Evolutionary conservation across 2,888 invertebrate genomes (phyloP).

Genomic region (Branchellion lobata): DNA sequence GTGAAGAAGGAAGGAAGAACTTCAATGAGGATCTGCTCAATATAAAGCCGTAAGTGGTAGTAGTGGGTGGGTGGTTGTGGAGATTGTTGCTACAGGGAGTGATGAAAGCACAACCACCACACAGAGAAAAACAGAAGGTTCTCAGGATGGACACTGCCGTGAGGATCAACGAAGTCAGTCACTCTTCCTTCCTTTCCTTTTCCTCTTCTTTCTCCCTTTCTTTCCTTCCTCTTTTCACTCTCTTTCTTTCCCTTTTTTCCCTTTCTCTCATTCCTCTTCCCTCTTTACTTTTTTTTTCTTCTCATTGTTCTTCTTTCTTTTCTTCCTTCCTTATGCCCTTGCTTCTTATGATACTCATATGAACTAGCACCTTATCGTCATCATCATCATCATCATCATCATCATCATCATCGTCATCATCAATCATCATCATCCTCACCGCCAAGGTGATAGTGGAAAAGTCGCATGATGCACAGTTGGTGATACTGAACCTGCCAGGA

Average conservation of each 20-base stretch:
- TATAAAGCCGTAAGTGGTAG: conserved; percentile 49
- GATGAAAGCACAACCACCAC: background rate
- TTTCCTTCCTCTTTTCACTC: too few relatives aligned
- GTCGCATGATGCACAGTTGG: conserved; percentile 93
- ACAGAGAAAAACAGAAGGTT: conserved; percentile 64
- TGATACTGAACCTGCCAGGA: conserved; percentile 95
- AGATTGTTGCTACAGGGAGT: too few relatives aligned
- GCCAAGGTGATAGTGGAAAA: conserved; percentile 81
- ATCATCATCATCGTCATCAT: background rate
- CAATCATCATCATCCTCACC: background rate
- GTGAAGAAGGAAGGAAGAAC: background rate
- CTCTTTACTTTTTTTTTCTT: too few relatives aligned
- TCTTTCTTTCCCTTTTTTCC: too few relatives aligned
- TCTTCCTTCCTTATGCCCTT: background rate
- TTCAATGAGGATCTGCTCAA: conserved; percentile 48
- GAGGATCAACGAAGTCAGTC: conserved; percentile 81
- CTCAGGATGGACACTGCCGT: conserved; percentile 99
- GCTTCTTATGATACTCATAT: background rate
- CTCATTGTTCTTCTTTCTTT: too few relatives aligned
- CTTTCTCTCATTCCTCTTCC: too few relatives aligned
- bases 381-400: conserved; percentile 18
- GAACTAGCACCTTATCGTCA: background rate
- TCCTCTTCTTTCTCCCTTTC: too few relatives aligned
- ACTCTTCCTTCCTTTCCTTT: too few relatives aligned
- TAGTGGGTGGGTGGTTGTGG: background rate